Evolutionary conservation across 1,140 invertebrate species (phyloP), one percentile per base, ranked within the genome.

Genomic region (Bombus sibiricus): DNA sequence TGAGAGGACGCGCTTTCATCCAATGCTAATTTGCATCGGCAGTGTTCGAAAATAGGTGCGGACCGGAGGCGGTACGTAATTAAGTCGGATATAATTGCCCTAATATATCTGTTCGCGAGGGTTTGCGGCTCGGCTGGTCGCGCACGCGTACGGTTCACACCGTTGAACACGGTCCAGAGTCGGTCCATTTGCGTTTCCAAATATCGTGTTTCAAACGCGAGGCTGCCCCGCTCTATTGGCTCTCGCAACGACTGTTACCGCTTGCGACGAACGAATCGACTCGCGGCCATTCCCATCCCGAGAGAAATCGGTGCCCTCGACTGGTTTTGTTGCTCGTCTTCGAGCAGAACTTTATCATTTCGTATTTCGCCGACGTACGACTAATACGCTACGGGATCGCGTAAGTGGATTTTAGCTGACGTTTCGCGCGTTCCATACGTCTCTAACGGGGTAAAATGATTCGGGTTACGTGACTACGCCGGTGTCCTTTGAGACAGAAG

Each of bases 11-110:
- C 9, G 81, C 41, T 62, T 73, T 62, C 69, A 43, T n/a, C 37
- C n/a, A 22, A 22, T 22, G 43, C 34, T 77, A 83, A 83, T 83
- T 83, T 68, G 62, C 74, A 77, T 83, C 34, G 74, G 77, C 74
- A 57, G 59, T 4, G 62, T 83, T 75, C 43, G 62, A 83, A 80
- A 80, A 79, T 72, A 79, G 76, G 18, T 10, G 85, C 75, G 86
- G 86, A 83, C 87, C 82, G 87, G 85, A 80, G 74, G 83, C 47
- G 59, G 80, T 69, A 73, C 76, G 91, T 91, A 92, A 92, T 92
- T 93, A 92, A 84, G 87, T 85, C 81, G 86, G 85, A 92, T 89
- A 91, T 91, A 92, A 93, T 93, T 93, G 92, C 90, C 80, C 59
- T 92, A 92, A 92, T 92, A 89, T 85, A 79, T 84, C 83, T 72